A percentile compares a stretch with the other conserved stretches of the same genome.
These are phyloP conservation scores for Psix sp. DNA, from an alignment of 1,140 invertebrate genomes.

Conservation along the genomic window DNA sequence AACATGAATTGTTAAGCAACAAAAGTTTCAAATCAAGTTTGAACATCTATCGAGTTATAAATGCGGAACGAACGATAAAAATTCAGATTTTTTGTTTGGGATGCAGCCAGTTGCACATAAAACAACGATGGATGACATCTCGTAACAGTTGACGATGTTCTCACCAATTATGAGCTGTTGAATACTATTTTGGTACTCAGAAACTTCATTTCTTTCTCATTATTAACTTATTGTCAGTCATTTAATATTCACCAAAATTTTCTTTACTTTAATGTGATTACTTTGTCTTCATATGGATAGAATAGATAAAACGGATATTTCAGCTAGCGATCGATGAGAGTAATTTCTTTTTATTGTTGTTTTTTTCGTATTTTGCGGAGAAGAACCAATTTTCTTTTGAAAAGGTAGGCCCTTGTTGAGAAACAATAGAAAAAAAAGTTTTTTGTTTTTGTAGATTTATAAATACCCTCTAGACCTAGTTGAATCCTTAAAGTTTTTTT, in stretches of 20 bases:
- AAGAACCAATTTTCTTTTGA: constrained; percentile 47
- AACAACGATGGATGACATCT: too few species aligned
- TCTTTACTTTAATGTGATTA: constrained; percentile 54
- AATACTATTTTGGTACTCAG: too few species aligned
- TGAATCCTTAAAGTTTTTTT: too few species aligned
- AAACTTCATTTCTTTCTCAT: constrained; percentile 32
- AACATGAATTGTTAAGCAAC: too few species aligned
- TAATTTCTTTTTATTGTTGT: constrained; percentile 48
- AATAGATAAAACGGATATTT: constrained; percentile 39
- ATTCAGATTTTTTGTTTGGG: too few species aligned
- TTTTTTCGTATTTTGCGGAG: constrained; percentile 34
- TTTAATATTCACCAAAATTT: constrained; percentile 58
- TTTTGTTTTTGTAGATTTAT: constrained; percentile 11
- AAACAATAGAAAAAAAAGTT: constrained; percentile 20
- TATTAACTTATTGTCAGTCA: constrained; percentile 55
- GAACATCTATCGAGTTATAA: constrained; percentile 39
- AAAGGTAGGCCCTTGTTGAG: constrained; percentile 33
- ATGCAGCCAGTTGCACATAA: too few species aligned
- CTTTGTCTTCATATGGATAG: constrained; percentile 49
- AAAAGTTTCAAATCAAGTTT: too few species aligned
- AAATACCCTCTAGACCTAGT: too few species aligned
- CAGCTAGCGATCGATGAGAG: constrained; percentile 36
- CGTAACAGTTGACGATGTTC: constrained; percentile 34
- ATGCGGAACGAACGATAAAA: constrained; percentile 35
- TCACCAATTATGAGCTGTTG: constrained; percentile 28